phyloP scores from a whole-genome alignment of 1,140 invertebrate species.

The Cylas formicarius region DNA sequence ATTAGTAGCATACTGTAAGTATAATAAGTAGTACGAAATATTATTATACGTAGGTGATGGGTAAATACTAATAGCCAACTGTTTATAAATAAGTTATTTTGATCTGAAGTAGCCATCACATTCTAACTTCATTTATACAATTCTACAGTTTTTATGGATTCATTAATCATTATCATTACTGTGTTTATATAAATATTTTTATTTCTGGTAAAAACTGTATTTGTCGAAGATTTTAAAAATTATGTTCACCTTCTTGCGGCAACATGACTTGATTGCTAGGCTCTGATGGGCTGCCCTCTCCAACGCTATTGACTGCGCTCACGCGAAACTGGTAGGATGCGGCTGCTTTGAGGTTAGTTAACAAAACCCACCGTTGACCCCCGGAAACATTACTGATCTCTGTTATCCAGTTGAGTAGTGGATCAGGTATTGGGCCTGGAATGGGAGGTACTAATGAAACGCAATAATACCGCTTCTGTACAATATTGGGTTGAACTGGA shows the following conservation, averaged over 20 bases:
- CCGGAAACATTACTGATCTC: constrained; percentile 81
- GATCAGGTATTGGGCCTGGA: constrained; percentile 71
- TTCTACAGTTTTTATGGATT: too few relatives aligned
- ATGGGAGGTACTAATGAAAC: constrained; percentile 41
- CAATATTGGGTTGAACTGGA: constrained; percentile 7
- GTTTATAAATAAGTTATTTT: too few relatives aligned
- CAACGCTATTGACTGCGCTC: constrained; percentile 90
- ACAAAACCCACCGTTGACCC: constrained; percentile 66
- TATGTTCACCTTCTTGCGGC: constrained; percentile 87
- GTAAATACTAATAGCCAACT: too few relatives aligned
- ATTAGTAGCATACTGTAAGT: too few relatives aligned
- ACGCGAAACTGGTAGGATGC: constrained; percentile 94
- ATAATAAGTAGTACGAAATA: too few relatives aligned
- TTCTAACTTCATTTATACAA: too few relatives aligned
- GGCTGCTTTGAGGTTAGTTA: constrained; percentile 86
- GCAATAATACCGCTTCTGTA: constrained; percentile 28
- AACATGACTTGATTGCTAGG: constrained; percentile 80
- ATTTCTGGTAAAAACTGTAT: too few relatives aligned
- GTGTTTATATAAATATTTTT: too few relatives aligned
- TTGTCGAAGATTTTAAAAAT: too few relatives aligned
- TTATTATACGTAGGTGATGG: too few relatives aligned
- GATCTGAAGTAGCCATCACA: too few relatives aligned
- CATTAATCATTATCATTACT: too few relatives aligned
- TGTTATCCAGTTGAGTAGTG: constrained; percentile 79
- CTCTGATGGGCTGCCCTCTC: constrained; percentile 83